A percentile compares a stretch with the other conserved stretches of the same genome.
Evolutionary conservation across 37 sponge, comb jelly and placozoan genomes (phyloP).

Genomic region (Diacarnus erythraeanus): DNA sequence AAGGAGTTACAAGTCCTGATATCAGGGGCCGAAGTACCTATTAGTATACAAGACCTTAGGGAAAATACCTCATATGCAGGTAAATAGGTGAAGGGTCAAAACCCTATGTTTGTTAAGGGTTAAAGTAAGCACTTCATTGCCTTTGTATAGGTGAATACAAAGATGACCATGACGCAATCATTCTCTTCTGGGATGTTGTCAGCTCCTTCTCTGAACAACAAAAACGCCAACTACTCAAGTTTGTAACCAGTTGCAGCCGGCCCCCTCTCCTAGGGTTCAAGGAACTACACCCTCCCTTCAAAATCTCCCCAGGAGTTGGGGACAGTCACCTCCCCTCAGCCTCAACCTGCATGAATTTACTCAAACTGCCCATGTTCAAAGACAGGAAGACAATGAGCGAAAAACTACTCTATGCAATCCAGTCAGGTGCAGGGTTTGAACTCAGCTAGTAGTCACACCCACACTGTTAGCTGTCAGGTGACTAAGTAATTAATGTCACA

Average conservation of each 20-base stretch:
- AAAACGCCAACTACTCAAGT: slow-evolving; percentile 82
- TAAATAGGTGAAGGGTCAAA: slow-evolving; percentile 20
- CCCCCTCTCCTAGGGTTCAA: slow-evolving; percentile 97
- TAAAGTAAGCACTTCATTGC: not conserved
- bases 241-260: slow-evolving; percentile 96
- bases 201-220: slow-evolving; percentile 68
- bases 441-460: slow-evolving; percentile 80
- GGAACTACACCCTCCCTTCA: slow-evolving; percentile 88
- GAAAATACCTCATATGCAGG: slow-evolving; percentile 67
- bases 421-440: slow-evolving; percentile 97
- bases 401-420: slow-evolving; percentile 88
- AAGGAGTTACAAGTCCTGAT: slow-evolving; percentile 75
- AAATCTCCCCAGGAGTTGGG: slow-evolving; percentile 62
- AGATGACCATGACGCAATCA: slow-evolving; percentile 63
- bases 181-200: slow-evolving; percentile 91
- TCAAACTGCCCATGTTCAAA: slow-evolving; percentile 84
- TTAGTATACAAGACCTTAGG: slow-evolving; percentile 62
- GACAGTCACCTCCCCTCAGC: slow-evolving; percentile 89
- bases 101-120: too few relatives aligned
- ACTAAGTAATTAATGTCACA: slow-evolving; percentile 6
- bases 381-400: slow-evolving; percentile 59
- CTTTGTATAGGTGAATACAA: slow-evolving; percentile 67
- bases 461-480: too few relatives aligned
- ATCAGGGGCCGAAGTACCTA: slow-evolving; percentile 77
- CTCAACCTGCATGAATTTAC: slow-evolving; percentile 95